Evolutionary conservation across 2,797 vertebrate species (phyloP).

Genomic region (Phrynocephalus forsythii): DNA sequence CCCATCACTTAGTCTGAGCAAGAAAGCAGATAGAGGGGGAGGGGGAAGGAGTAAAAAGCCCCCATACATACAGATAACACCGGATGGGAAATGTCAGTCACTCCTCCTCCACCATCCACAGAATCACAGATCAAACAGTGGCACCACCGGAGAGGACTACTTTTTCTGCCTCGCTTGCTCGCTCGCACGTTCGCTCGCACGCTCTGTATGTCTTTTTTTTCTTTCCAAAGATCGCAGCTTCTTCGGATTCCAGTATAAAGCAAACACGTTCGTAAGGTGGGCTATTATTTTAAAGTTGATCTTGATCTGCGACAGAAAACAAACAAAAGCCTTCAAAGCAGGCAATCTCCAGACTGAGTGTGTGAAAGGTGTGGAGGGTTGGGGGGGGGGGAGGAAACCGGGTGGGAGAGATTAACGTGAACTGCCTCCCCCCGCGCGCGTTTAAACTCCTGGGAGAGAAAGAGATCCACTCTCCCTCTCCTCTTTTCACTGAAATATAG

Average conservation of each 20-base stretch:
- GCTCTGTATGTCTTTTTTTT: constrained; percentile 38
- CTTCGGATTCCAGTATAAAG: constrained; percentile 76
- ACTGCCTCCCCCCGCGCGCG: constrained; percentile 74
- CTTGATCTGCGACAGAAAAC: constrained; percentile 77
- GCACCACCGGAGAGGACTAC: constrained; percentile 83
- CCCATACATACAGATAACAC: constrained; percentile 81
- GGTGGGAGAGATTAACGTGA: constrained; percentile 85
- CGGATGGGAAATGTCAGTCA: constrained; percentile 92
- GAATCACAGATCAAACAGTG: constrained; percentile 88
- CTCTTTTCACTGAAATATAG: constrained; percentile 89
- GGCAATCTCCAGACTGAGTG: constrained; percentile 72
- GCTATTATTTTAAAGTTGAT: constrained; percentile 68
- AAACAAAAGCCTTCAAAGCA: constrained; percentile 58
- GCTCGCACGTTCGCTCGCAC: background rate
- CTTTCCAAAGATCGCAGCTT: constrained; percentile 76
- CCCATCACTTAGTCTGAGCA: constrained; percentile 79
- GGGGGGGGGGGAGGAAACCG: constrained; percentile 70
- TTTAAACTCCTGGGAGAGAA: constrained; percentile 90
- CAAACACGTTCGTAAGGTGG: constrained; percentile 73
- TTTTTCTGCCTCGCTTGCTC: constrained; percentile 79
- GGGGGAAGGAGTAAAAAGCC: constrained; percentile 76
- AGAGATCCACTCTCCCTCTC: constrained; percentile 84
- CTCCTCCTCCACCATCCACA: constrained; percentile 89
- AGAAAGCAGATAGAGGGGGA: constrained; percentile 68
- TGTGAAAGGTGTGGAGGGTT: constrained; percentile 52